Evolutionary conservation across 2,797 vertebrate species (phyloP), one percentile per base, ranked within the genome.

Genomic region (Eidolon dupreanum): DNA sequence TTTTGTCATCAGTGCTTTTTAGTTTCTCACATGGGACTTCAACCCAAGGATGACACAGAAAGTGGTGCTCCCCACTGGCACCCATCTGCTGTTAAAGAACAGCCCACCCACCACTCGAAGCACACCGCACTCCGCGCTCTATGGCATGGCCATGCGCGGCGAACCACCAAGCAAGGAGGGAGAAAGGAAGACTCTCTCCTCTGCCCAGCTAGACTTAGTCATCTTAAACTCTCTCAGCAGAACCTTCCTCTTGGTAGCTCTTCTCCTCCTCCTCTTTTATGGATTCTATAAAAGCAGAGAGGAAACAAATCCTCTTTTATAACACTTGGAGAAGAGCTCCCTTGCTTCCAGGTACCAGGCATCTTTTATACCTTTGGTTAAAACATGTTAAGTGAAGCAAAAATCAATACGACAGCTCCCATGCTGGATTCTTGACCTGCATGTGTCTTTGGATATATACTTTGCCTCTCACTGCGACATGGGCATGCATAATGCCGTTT

Each of bases 401-500:
- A 83, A 57, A 66, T 38, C 83, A 68, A 11, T 26, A 49, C 0
- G 1, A 36, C 1, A 26, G 59, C 51, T n/a, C 26, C 36, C 61
- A 24, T 10, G 26, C 73, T 73, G 74, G 53, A 24, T 28, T 28
- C 11, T 8, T 51, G 6, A 70, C 41, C 33, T 20, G 11, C 22
- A 22, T 12, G 12, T 28, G 57, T 46, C 49, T 33, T 3, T 51
- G 53, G n/a, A 38, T 6, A 15, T 0, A 0, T 0, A 4, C 74
- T 65, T 15, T n/a, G 33, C 41, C 8, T 6, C 49, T 70, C 38
- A 0, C 1, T 0, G 17, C 9, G 24, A 65, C 57, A 1, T 3
- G 5, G n/a, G 66, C 8, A 15, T 0, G 26, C 33, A 86, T 11
- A 11, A 5, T 10, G 43, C 6, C 13, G 3, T 8, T 16, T 26